phyloP scores from a whole-genome alignment of 2,113 vertebrate species.

The Gavia stellata region DNA sequence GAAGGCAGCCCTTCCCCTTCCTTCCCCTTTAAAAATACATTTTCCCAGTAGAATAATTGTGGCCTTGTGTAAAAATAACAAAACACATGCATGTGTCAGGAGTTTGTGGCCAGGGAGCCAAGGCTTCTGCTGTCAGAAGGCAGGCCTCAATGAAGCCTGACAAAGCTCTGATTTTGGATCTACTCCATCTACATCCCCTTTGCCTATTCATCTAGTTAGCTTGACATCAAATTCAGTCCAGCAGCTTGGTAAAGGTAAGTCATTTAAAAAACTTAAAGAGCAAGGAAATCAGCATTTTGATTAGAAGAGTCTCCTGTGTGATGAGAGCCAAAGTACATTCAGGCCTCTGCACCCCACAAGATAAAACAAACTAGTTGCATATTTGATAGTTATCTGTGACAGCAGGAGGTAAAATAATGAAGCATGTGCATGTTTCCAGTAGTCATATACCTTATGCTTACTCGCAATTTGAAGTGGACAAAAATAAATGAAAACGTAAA shows the following conservation, averaged over 20 bases:
- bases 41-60: not conserved
- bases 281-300: not conserved
- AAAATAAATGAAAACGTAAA: not conserved
- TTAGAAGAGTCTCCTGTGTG: rapidly evolving
- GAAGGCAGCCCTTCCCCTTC: not conserved
- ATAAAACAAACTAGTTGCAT: rapidly evolving
- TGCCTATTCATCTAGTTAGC: rapidly evolving
- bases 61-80: not conserved
- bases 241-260: not conserved
- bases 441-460: rapidly evolving
- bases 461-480: not conserved
- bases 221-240: not conserved
- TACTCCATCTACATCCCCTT: not conserved
- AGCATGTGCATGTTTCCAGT: rapidly evolving
- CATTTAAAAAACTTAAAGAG: not conserved
- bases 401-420: not conserved
- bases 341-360: too few relatives aligned
- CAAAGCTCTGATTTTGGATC: not conserved
- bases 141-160: not conserved
- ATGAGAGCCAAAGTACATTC: too few relatives aligned
- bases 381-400: rapidly evolving
- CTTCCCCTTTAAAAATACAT: not conserved
- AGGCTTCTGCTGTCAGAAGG: not conserved
- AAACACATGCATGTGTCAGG: rapidly evolving
- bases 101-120: not conserved